Percentiles rank a stretch among this genome's conserved stretches.
Conservation (phyloP, 2,888 invertebrate genomes). For the Odontocolon sp. region DNA sequence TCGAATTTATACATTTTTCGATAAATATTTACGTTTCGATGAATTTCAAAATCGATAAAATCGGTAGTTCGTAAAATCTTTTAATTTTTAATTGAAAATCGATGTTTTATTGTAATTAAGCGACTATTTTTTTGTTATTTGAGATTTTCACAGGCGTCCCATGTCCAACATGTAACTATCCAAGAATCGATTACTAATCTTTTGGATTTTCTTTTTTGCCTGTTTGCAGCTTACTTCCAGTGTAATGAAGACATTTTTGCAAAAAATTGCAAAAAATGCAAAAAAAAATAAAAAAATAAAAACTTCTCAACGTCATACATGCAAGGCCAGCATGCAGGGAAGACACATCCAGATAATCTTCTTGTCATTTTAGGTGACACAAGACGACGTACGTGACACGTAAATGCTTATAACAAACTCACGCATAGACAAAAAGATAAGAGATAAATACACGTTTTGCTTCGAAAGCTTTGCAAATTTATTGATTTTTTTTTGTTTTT, state of each 20-base stretch:
- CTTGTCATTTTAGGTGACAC: constrained; percentile 77
- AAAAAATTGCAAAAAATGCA: constrained; percentile 18
- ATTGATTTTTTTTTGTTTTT: no score
- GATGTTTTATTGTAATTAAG: not conserved
- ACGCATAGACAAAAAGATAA: constrained; percentile 46
- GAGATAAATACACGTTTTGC: not conserved
- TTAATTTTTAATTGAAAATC: no score
- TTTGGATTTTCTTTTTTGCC: constrained; percentile 71
- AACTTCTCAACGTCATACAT: not conserved
- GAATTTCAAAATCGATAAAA: no score
- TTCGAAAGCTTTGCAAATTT: not conserved
- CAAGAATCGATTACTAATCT: constrained; percentile 69
- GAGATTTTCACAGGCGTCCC: constrained; percentile 48
- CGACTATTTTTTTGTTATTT: constrained; percentile 30
- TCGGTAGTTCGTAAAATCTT: no score
- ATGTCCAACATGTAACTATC: constrained; percentile 8
- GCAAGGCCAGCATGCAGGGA: constrained; percentile 50
- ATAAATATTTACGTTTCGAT: no score
- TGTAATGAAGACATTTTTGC: constrained; percentile 47
- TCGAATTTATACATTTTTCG: no score
- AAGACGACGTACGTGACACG: constrained; percentile 70
- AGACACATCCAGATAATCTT: constrained; percentile 69
- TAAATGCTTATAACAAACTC: constrained; percentile 56
- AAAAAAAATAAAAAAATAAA: constrained; percentile 45
- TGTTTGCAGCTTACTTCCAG: constrained; percentile 71